phyloP scores from a whole-genome alignment of 2,797 vertebrate genomes.

The Acrossocheilus wenchowensis region DNA sequence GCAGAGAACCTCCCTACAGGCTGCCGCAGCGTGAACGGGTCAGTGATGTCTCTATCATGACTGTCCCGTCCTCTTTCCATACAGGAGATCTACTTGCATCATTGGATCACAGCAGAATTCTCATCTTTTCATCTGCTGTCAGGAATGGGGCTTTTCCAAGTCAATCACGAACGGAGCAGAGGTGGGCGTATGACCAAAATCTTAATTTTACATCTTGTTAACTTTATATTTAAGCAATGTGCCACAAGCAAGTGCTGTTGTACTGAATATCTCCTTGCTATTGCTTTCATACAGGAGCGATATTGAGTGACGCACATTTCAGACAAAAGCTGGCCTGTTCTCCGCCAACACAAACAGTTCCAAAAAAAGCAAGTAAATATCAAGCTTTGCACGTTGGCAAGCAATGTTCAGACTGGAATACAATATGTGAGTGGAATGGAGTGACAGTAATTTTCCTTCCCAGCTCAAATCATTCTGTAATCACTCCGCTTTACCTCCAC shows the following conservation, averaged over 20 bases:
- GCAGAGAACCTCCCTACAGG: conserved; percentile 41
- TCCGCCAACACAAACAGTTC: neutral
- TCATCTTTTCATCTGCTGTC: conserved; percentile 48
- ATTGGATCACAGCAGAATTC: conserved; percentile 23
- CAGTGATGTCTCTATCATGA: conserved; percentile 58
- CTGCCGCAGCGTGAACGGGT: conserved; percentile 42
- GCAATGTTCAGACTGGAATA: neutral
- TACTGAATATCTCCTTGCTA: neutral
- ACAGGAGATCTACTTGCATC: conserved; percentile 38
- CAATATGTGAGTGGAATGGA: conserved; percentile 16
- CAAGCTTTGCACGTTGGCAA: neutral
- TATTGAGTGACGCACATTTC: neutral
- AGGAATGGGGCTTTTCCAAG: conserved; percentile 28
- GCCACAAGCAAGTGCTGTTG: neutral
- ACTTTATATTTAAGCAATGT: neutral
- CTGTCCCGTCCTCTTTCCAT: conserved; percentile 47
- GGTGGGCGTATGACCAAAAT: neutral
- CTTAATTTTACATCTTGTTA: neutral
- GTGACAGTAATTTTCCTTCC: conserved; percentile 18
- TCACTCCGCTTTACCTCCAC: neutral
- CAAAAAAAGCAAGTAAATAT: neutral
- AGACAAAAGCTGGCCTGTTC: neutral
- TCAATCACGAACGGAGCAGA: conserved; percentile 11
- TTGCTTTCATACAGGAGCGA: neutral
- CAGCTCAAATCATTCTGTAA: neutral